Evolutionary conservation across 2,797 vertebrate species (phyloP), one percentile per base, ranked within the genome.

Genomic region (Tinamus major): DNA sequence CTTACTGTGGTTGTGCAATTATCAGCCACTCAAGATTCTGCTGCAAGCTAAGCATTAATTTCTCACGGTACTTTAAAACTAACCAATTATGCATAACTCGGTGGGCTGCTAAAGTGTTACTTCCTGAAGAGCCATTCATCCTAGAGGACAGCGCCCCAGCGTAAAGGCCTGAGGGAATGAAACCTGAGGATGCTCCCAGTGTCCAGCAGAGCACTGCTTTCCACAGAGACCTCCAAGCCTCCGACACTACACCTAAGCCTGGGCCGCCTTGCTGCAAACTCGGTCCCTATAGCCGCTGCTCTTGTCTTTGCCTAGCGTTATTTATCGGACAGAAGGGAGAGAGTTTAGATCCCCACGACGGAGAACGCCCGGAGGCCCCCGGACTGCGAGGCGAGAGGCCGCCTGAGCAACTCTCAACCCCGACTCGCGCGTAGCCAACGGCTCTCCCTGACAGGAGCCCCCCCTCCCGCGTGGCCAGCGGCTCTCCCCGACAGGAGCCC

Each of bases 81-180:
- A 21, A 10, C 6, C 26, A 39, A 53, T 23, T 4, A n/a, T 21
- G 35, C 9, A 9, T 1, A 55, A 13, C 2, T 2, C 71, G 2
- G 55, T 44, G 23, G 49, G 91, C 65, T 13, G 39, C 63, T 18
- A 4, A 13, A 7, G 59, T 2, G 31, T 4, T 6, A 26, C 68
- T 86, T 88, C 69, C 89, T 9, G 75, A 3, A 6, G 6, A 46
- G 65, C 69, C 61, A 5, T 1, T 7, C 46, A 10, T 44, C 5
- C 27, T 1, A 42, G 23, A n/a, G 23, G n/a, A 6, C 53, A 35
- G 79, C 31, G 17, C 24, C 64, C 16, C 35, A 0, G 69, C 56
- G 1, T 10, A 19, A 7, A 16, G 65, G 31, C 33, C 10, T n/a
- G 18, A 21, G 41, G 55, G 4, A 29, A 11, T 33, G 29, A 15